phyloP scores from a whole-genome alignment of 2,888 invertebrate genomes.

The Polyploca ridens region DNA sequence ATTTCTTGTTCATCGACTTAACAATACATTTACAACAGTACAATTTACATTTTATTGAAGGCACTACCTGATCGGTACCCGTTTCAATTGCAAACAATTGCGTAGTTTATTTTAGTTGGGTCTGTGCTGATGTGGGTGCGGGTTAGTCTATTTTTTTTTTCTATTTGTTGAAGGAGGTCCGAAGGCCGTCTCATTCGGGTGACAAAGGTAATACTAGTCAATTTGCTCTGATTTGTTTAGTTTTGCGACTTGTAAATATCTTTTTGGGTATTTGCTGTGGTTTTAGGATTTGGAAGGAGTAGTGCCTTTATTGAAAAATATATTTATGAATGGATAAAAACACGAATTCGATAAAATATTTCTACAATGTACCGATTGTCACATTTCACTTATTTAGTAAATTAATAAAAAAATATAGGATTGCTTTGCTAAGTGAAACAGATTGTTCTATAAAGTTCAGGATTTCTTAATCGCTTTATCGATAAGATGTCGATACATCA shows the following conservation, averaged over 20 bases:
- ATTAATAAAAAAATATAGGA: neutral
- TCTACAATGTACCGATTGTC: no score
- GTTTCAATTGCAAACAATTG: constrained; percentile 4
- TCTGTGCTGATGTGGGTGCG: constrained; percentile 4
- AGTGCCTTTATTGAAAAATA: neutral
- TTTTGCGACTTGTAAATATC: neutral
- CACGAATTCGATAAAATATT: no score
- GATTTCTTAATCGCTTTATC: neutral
- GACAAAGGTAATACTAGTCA: constrained; percentile 3
- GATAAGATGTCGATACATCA: constrained; percentile 5
- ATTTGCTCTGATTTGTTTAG: constrained; percentile 3
- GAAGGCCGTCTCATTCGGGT: neutral
- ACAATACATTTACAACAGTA: neutral
- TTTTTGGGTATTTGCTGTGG: neutral
- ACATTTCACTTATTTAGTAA: no score
- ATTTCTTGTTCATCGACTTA: neutral
- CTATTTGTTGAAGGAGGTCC: constrained; percentile 4
- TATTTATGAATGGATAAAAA: no score
- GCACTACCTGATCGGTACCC: constrained; percentile 2
- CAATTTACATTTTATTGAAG: constrained; percentile 6
- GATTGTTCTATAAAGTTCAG: neutral
- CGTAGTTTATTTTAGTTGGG: constrained; percentile 5
- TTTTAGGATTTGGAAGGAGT: neutral
- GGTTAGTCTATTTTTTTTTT: neutral
- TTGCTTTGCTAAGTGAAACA: neutral